Percentiles rank a stretch among this genome's conserved stretches.
Evolutionary conservation across 2,797 vertebrate species (phyloP).

Genomic region (Sandelia bainsii): DNA sequence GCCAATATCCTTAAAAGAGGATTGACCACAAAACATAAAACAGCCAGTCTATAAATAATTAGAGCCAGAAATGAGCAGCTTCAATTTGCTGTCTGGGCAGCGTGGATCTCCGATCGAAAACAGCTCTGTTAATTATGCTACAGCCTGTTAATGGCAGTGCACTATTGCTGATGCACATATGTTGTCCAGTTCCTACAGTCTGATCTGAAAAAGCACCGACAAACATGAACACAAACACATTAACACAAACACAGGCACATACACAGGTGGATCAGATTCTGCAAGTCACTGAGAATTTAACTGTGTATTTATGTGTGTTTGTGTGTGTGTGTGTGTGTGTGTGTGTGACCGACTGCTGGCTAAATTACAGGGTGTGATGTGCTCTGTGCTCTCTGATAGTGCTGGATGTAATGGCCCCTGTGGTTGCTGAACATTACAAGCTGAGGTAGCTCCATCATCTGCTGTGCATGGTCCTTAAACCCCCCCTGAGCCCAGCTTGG

Average conservation of each 20-base stretch:
- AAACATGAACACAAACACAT: slow-evolving; percentile 3
- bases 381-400: slow-evolving; percentile 76
- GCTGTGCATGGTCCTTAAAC: slow-evolving; percentile 48
- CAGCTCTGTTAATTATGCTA: slow-evolving; percentile 80
- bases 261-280: slow-evolving; percentile 65
- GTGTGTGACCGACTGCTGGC: slow-evolving; percentile 69
- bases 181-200: slow-evolving; percentile 43
- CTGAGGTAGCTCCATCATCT: slow-evolving; percentile 76
- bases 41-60: slow-evolving; percentile 85
- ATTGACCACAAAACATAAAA: slow-evolving; percentile 84
- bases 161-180: slow-evolving; percentile 46
- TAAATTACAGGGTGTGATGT: slow-evolving; percentile 88
- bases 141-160: slow-evolving; percentile 75
- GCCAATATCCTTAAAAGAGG: slow-evolving; percentile 83
- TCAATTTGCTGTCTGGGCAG: slow-evolving; percentile 77
- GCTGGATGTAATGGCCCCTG: slow-evolving; percentile 80
- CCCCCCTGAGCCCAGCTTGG: slow-evolving; percentile 56
- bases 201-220: slow-evolving; percentile 45
- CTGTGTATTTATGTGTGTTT: slow-evolving; percentile 51
- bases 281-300: slow-evolving; percentile 60
- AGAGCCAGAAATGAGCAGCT: slow-evolving; percentile 80
- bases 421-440: slow-evolving; percentile 82
- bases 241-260: slow-evolving; percentile 5
- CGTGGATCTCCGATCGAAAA: slow-evolving; percentile 69
- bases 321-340: slow-evolving; percentile 46